These are phyloP conservation scores for Ctenodactylus gundi DNA, from an alignment of 2,113 vertebrate genomes.

Conservation along the genomic window DNA sequence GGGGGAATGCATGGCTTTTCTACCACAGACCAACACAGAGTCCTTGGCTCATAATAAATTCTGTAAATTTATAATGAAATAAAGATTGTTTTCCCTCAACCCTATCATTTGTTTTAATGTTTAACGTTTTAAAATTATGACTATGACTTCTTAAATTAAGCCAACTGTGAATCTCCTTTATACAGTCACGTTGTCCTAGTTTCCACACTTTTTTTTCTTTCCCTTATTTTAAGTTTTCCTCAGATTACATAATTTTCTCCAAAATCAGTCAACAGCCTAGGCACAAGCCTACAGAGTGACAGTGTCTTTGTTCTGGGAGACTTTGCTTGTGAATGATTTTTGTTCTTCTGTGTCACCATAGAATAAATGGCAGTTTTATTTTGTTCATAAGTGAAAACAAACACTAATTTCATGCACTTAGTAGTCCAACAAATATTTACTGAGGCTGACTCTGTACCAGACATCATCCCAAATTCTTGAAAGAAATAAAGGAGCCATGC, in stretches of 20 bases:
- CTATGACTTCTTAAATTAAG: not conserved
- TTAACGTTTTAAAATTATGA: not conserved
- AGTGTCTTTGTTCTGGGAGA: not conserved
- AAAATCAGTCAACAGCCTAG: not conserved
- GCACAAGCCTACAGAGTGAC: not conserved
- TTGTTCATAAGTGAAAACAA: not conserved
- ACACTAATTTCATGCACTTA: not conserved
- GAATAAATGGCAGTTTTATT: conserved; percentile 8
- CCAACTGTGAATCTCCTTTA: not conserved
- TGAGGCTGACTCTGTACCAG: not conserved
- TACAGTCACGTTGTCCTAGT: not conserved
- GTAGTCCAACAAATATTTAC: not conserved
- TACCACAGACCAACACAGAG: not conserved
- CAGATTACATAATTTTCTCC: not conserved
- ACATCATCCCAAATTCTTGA: not conserved
- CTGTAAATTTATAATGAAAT: not conserved
- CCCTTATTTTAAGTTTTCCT: conserved; percentile 12
- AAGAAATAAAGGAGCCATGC: not conserved
- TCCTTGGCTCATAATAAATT: not conserved
- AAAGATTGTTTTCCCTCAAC: conserved; percentile 10
- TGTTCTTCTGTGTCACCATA: not conserved
- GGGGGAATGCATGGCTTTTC: not conserved
- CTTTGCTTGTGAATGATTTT: not conserved
- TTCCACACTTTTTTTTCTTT: not conserved
- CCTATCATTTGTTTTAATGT: not conserved